phyloP scores from a whole-genome alignment of 2,797 vertebrate genomes.

The Scyliorhinus canicula region DNA sequence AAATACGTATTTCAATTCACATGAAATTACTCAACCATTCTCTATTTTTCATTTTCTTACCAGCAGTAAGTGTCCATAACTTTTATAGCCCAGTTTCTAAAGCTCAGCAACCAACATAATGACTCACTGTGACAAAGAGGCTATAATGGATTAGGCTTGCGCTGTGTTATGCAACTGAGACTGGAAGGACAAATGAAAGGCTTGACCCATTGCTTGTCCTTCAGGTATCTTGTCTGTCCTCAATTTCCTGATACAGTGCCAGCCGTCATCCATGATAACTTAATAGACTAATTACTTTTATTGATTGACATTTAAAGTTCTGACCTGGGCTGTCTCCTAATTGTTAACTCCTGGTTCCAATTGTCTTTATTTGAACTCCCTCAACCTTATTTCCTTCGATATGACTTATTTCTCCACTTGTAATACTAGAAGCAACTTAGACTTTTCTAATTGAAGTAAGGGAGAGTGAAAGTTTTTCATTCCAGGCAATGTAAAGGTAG shows the following conservation, averaged over 20 bases:
- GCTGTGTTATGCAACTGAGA: neutral
- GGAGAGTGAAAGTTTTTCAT: neutral
- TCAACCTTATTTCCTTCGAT: neutral
- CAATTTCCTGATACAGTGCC: neutral
- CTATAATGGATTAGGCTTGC: neutral
- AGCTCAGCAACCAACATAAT: neutral
- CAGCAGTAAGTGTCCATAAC: neutral
- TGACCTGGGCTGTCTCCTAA: neutral
- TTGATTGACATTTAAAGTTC: constrained; percentile 32
- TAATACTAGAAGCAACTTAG: neutral
- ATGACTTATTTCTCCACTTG: neutral
- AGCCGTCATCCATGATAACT: neutral
- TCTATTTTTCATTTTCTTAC: neutral
- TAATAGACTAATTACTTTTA: constrained; percentile 37
- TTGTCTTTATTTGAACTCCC: constrained; percentile 7
- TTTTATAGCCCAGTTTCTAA: neutral
- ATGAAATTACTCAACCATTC: neutral
- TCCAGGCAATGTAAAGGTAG: neutral
- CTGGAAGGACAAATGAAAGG: neutral
- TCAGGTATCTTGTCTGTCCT: constrained; percentile 13
- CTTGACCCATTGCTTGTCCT: constrained; percentile 11
- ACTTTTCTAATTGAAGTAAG: neutral
- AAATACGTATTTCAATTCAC: neutral
- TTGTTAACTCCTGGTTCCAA: neutral
- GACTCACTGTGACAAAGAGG: neutral